Base-by-base conservation (phyloP, 2,888 invertebrate genomes). In the Drepana falcataria region DNA sequence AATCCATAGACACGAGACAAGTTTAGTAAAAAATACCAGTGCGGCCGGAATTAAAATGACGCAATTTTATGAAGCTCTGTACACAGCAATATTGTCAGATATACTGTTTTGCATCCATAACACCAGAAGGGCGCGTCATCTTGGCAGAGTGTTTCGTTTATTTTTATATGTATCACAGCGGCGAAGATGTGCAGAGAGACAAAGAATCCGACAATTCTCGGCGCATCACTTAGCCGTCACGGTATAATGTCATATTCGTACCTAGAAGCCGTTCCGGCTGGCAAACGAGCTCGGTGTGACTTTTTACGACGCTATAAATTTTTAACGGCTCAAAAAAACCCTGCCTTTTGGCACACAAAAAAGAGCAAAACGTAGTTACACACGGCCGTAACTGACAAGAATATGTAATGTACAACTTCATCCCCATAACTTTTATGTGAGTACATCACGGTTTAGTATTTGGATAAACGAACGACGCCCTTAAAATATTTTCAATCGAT, bases 241-340 rank as follows among this genome's bases (percentile, higher is more conserved):
- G 73, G 71, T 75, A 79, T 81, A 77, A 77, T 72, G 69, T 79
- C 79, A 82, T 81, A 79, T 81, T 79, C 76, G 73, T 75, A 76
- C 71, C 68, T 70, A 65, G 71, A 71, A 72, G 61, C 69, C 70
- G 73, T 72, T 73, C 67, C 68, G 70, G 72, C 75, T 69, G 63
- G 76, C 77, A 80, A 82, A 81, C 82, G 83, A 77, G 77, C 73
- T 73, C 67, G 71, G 75, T 71, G 73, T 69, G 79, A 77, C 68
- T 81, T 87, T 89, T 88, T 89, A 88, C 77, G 86, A 83, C 68
- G 73, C 75, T 66, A 83, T 88, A 87, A 87, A 89, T 86, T 87
- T 87, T 87, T 86, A 85, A 86, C 81, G 79, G 81, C 76, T 71
- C 77, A 83, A 87, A 85, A 51, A 49, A 81, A 82, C 77, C 75